Base-by-base conservation (phyloP, 2,888 invertebrate species). In the Drosophila mimica region DNA sequence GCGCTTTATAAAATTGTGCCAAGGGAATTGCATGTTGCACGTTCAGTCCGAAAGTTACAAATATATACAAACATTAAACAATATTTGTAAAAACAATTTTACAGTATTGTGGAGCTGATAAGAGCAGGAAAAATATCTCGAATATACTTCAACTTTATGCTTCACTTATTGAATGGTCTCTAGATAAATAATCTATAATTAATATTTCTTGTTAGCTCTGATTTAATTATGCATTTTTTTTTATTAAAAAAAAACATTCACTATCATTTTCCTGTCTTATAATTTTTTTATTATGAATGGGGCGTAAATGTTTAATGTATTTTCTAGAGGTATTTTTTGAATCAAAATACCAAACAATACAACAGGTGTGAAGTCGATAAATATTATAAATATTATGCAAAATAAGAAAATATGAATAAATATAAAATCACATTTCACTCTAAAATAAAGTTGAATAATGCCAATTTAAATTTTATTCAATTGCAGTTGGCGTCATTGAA, bases 1-100 rank as follows among this genome's bases (percentile, higher is more conserved):
- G 62, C 76, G 57, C 57, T 69, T 78, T 78, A 66, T 52, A 59
- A 59, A 78, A 76, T 72, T 72, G 46, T 79, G 65, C 62, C 71
- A 79, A 76, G 76, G 61, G 76, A 76, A 59, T 64, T 30, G 20
- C 65, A 20, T 25, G 51, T 51, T 49, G 38, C 25, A 38, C 28
- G 38, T 49, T 1, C 28, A 46, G 6, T 20, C 30, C 30, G 57
- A 56, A 62, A 30, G 6, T 17, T 17, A 3, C 8, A 49, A 30
- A 30, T 46, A 8, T 8, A 2, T 15, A 15, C 15, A 28, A 28
- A 9, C 28, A 28, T 49, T 20, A 0, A 25, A 15, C 4, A 17
- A 30, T 28, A 11, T 17, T 17, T 17, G 20, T 0, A 15, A 30
- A 15, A 20, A 46, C 4, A 15, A 15, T 25, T 46, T n/a, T 4